Evolutionary conservation across 2,797 vertebrate genomes (phyloP).

Genomic region (Nasua narica): DNA sequence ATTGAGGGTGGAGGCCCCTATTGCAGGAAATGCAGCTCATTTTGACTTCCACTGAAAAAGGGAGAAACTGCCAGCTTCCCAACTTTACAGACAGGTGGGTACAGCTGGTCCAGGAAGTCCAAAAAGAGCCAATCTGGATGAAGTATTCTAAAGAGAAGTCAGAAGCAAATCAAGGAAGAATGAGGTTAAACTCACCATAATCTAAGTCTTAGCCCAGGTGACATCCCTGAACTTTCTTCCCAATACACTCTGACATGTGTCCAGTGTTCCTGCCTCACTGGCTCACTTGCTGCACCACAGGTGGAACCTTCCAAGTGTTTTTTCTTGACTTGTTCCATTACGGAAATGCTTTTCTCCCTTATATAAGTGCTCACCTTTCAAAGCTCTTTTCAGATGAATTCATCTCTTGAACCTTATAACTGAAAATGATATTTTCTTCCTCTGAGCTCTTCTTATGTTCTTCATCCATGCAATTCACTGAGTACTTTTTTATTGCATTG

Average conservation of each 20-base stretch:
- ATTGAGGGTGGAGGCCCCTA: background rate
- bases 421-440: background rate
- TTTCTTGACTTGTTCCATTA: background rate
- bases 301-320: background rate
- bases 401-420: background rate
- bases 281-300: background rate
- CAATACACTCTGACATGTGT: background rate
- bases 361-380: background rate
- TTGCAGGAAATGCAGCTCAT: background rate
- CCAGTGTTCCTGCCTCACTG: background rate
- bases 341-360: background rate
- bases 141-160: background rate
- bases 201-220: background rate
- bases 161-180: background rate
- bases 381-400: background rate
- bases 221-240: background rate
- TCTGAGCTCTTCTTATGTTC: background rate
- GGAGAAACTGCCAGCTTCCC: background rate
- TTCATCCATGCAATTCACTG: background rate
- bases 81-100: background rate
- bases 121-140: background rate
- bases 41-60: background rate
- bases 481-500: background rate
- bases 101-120: background rate
- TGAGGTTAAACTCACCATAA: fast-evolving